phyloP scores from a whole-genome alignment of 2,888 invertebrate species.

The Chirona hameri region DNA sequence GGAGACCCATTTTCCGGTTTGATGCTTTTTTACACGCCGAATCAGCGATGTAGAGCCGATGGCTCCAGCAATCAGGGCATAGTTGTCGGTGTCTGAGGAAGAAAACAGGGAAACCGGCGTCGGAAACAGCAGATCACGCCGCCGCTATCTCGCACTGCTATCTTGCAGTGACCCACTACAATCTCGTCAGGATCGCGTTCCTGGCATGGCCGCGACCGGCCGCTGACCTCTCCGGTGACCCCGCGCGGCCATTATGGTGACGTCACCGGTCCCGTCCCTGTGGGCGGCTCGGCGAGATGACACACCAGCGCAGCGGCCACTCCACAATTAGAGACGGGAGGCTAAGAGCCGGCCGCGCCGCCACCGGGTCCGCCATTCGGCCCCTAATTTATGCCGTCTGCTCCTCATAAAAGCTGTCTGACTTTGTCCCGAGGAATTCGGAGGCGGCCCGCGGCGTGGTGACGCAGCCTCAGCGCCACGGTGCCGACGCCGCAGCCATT shows the following conservation, averaged over 20 bases:
- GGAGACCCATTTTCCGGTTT: no score
- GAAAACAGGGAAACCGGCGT: no score
- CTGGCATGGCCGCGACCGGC: neutral
- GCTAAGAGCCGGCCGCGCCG: neutral
- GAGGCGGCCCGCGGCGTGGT: neutral
- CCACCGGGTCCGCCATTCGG: neutral
- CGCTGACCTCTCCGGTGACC: no score
- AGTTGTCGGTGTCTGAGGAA: no score
- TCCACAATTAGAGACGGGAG: neutral
- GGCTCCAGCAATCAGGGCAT: no score
- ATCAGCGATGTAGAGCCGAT: no score
- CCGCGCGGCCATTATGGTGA: neutral
- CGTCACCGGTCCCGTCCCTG: neutral
- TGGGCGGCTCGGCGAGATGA: neutral
- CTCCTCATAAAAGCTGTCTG: neutral
- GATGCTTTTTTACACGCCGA: no score
- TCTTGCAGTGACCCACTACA: no score
- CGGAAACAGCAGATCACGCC: no score
- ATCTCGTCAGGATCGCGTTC: no score
- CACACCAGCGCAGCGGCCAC: neutral
- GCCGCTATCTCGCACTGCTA: no score
- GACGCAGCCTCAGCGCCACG: neutral
- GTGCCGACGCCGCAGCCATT: neutral
- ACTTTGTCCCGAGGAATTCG: neutral
- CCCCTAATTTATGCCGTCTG: constrained; percentile 6